Conservation (phyloP, 2,888 invertebrate genomes). For the Tachina grossa region DNA sequence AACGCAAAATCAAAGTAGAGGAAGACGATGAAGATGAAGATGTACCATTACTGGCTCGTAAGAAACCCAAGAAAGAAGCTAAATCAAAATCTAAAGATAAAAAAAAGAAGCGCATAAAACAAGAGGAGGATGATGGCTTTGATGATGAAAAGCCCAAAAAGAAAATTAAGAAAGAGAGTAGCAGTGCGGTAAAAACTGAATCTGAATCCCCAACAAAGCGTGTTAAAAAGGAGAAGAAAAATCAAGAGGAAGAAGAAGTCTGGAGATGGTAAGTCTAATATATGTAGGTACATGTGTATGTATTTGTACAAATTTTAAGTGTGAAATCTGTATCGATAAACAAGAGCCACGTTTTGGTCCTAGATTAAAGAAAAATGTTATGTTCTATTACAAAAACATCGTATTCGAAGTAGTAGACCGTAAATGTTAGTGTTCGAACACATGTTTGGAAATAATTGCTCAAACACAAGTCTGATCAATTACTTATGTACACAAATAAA, state of each 20-base stretch:
- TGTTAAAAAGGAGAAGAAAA: conserved; percentile 87
- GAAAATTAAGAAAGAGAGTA: conserved; percentile 82
- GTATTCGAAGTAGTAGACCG: too few species aligned
- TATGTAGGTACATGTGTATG: too few species aligned
- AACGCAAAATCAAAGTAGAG: conserved; percentile 78
- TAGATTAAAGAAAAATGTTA: too few species aligned
- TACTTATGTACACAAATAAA: too few species aligned
- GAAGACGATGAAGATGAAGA: conserved; percentile 84
- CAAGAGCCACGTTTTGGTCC: too few species aligned
- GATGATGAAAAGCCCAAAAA: conserved; percentile 84
- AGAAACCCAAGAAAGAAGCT: conserved; percentile 80
- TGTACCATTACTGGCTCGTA: conserved; percentile 83
- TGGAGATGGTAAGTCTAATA: conserved; percentile 91
- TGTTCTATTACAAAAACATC: too few species aligned
- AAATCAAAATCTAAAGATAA: conserved; percentile 87
- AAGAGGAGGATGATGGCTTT: conserved; percentile 84
- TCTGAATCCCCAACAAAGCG: conserved; percentile 85
- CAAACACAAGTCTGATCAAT: too few species aligned
- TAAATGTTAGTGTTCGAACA: too few species aligned
- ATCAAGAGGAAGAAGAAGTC: conserved; percentile 91
- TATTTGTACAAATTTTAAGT: too few species aligned
- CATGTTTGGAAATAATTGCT: too few species aligned
- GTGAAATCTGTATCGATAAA: too few species aligned
- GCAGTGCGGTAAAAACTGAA: conserved; percentile 72
- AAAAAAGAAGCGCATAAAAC: conserved; percentile 85